Base-by-base conservation (phyloP, 2,888 invertebrate species). In the Thymelicus lineola region DNA sequence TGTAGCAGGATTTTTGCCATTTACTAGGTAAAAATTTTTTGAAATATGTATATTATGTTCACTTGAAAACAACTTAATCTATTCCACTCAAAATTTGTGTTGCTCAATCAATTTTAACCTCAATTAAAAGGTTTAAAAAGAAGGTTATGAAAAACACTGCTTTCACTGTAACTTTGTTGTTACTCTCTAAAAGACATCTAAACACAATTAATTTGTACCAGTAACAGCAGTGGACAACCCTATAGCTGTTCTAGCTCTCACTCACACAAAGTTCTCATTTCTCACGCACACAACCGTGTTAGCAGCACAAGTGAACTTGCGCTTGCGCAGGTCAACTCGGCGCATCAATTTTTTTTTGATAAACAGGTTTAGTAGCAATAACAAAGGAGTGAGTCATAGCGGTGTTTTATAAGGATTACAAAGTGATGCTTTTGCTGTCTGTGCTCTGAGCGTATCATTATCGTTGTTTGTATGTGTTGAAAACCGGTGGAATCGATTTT, bases 291-390 rank as follows among this genome's bases (percentile, higher is more conserved):
- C 86, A 84, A 12, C 7, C 84, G 75, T 53, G 61, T 46, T 35
- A 42, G 67, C 58, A 72, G 60, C 28, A 28, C 67, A 53, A 71
- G 72, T 73, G 70, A 74, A 70, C 73, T 77, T 83, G 88, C 86
- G 84, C 79, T 82, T 81, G 82, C 84, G 86, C 89, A 87, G 92
- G 90, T 91, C 91, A 90, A 80, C 83, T 79, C 79, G 79, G 82
- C 81, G 86, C 84, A 85, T 87, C 83, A 77, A 63, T 81, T 86
- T 87, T 86, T n/a, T 86, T 88, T 76, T 80, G 75, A 71, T 73
- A 77, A 90, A 93, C 92, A 85, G 90, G 93, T 93, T 90, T 82
- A 82, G 81, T 83, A 81, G 80, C 83, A 82, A 86, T 86, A 87
- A 89, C 87, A 88, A 86, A 86, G 69, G 83, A 77, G 86, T 92